Percentiles rank a stretch among this genome's conserved stretches.
Evolutionary conservation across 1,140 invertebrate genomes (phyloP).

Genomic region (Stegodyphus dumicola): DNA sequence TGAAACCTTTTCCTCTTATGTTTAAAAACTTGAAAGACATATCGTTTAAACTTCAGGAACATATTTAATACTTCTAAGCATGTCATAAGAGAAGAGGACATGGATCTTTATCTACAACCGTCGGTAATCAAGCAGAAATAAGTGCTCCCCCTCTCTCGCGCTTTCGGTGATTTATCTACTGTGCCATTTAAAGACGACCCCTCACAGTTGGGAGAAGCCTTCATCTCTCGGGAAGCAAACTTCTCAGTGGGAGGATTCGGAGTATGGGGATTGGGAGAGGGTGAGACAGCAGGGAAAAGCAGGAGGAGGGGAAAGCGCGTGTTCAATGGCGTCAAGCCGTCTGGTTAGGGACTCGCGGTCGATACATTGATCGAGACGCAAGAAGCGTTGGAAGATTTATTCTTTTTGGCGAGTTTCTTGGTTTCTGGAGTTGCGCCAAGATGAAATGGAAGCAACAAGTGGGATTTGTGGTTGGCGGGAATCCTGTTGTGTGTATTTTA

Average conservation of each 20-base stretch:
- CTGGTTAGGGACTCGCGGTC: constrained; percentile 28
- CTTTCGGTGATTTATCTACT: no score
- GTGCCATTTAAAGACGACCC: no score
- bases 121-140: no score
- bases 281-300: background rate
- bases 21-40: no score
- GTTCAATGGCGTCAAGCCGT: constrained; percentile 49
- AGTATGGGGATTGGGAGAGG: background rate
- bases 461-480: background rate
- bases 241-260: background rate
- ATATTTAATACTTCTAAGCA: no score
- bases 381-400: background rate
- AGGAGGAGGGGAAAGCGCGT: background rate
- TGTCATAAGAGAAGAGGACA: no score
- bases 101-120: no score
- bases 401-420: background rate
- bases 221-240: background rate
- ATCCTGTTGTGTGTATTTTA: background rate
- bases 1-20: no score
- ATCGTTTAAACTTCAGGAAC: no score
- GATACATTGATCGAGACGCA: constrained; percentile 43
- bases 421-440: constrained; percentile 14
- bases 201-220: no score
- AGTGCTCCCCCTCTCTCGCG: no score
- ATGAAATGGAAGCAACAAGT: constrained; percentile 17